Percentiles rank a stretch among this genome's conserved stretches.
Evolutionary conservation across 2,113 vertebrate genomes (phyloP).

Genomic region (Aptenodytes forsteri): DNA sequence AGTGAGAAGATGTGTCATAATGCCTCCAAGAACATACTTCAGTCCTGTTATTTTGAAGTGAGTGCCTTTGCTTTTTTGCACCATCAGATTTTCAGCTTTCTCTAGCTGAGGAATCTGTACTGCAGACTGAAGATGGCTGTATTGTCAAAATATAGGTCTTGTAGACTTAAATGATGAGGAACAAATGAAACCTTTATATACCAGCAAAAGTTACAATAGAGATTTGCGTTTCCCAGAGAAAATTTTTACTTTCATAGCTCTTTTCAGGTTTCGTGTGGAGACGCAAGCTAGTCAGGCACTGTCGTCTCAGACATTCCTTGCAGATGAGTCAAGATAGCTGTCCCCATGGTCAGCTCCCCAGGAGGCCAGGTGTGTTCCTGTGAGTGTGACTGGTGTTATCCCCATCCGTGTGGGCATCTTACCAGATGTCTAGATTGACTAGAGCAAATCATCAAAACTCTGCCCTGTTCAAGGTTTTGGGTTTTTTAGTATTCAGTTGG

Average conservation of each 20-base stretch:
- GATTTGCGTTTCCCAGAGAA: neutral
- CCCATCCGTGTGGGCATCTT: neutral
- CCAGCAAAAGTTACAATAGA: neutral
- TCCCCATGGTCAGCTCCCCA: rapidly evolving
- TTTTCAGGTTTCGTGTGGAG: neutral
- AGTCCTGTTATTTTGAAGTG: neutral
- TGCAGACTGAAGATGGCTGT: neutral
- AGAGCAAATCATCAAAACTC: neutral
- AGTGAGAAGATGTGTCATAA: neutral
- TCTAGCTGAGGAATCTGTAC: neutral
- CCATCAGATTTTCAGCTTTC: neutral
- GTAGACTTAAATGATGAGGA: neutral
- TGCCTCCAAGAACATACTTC: neutral
- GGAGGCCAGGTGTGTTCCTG: neutral
- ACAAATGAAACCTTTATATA: neutral
- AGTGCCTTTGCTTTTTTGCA: neutral
- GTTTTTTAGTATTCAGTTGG: neutral
- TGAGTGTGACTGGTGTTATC: neutral
- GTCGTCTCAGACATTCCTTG: rapidly evolving
- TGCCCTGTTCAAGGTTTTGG: neutral
- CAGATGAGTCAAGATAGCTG: rapidly evolving
- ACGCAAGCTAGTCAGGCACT: neutral
- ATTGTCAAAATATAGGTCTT: neutral
- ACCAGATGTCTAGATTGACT: neutral
- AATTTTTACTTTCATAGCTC: neutral